Evolutionary conservation across 2,888 invertebrate genomes (phyloP).

Genomic region (Pedicia rivosa): DNA sequence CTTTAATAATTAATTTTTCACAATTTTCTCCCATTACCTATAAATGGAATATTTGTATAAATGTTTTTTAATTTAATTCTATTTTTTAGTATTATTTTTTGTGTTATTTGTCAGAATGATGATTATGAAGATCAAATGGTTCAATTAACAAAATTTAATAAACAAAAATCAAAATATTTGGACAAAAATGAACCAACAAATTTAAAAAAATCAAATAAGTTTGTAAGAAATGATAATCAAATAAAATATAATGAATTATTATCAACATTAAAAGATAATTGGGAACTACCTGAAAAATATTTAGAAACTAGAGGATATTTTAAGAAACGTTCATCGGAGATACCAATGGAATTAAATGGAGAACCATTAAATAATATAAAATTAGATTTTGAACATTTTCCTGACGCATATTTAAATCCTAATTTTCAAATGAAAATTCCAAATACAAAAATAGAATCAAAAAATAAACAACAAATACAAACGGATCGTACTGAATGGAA

Average conservation of each 20-base stretch:
- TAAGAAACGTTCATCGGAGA: background rate
- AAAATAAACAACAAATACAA: background rate
- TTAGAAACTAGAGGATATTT: conserved; percentile 6
- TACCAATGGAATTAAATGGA: background rate
- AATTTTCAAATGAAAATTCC: background rate
- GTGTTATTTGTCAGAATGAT: no score
- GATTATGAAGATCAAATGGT: no score
- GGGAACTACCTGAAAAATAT: conserved; percentile 6
- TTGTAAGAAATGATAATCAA: no score
- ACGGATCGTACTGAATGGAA: no score
- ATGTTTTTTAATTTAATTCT: no score
- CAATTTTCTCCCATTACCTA: no score
- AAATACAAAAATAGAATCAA: background rate
- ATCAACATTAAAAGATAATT: conserved; percentile 3
- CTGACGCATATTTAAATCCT: background rate
- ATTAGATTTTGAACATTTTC: background rate
- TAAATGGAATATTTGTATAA: no score
- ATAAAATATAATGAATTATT: conserved; percentile 3
- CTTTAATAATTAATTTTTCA: no score
- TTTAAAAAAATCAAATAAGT: no score
- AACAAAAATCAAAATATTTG: background rate
- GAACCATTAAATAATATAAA: background rate
- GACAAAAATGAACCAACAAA: background rate
- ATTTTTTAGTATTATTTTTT: no score
- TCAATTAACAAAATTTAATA: no score